Base-by-base conservation (phyloP, 2,888 invertebrate genomes). In the Hypolimnas misippus region DNA sequence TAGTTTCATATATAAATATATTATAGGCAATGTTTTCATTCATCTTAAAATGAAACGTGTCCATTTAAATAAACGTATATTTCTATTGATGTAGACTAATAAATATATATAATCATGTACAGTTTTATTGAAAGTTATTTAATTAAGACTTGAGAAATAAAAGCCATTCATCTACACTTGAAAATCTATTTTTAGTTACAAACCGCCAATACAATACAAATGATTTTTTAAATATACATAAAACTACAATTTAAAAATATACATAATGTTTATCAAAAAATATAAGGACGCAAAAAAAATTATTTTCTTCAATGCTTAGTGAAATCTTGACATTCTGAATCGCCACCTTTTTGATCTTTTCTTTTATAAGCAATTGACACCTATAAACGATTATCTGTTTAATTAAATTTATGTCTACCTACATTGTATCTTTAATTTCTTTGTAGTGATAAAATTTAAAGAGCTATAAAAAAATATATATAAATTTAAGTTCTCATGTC, bases 71-170 rank as follows among this genome's bases (percentile, higher is more conserved):
- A 82, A 82, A 83, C 83, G 75, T 80, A 84, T 81, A 82, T 83
- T 79, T 76, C 70, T 86, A 85, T 86, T 79, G 81, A 79, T 82
- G 78, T 82, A 82, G 76, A 81, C 79, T 81, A 81, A 80, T 75
- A 77, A 76, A 83, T 80, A 82, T 83, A 78, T 86, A 83, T 86
- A 85, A 87, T 87, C 89, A 84, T 89, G 87, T 85, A 89, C 86
- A 87, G 86, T 85, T 89, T 87, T 89, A 89, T 84, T 88, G 83
- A 84, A 84, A 83, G 60, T 49, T 46, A 61, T 67, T 59, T 60
- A 58, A 62, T 35, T 63, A 58, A 63, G 44, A 57, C 38, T 57
- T 29, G 44, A 31, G 42, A 58, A 62, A 65, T 65, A 66, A 66
- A 65, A 64, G 57, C 55, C 61, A 66, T 64, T 65, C 57, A 46